These are phyloP conservation scores for Macrobrachium rosenbergii DNA, from an alignment of 1,140 invertebrate species.

Conservation along the genomic window DNA sequence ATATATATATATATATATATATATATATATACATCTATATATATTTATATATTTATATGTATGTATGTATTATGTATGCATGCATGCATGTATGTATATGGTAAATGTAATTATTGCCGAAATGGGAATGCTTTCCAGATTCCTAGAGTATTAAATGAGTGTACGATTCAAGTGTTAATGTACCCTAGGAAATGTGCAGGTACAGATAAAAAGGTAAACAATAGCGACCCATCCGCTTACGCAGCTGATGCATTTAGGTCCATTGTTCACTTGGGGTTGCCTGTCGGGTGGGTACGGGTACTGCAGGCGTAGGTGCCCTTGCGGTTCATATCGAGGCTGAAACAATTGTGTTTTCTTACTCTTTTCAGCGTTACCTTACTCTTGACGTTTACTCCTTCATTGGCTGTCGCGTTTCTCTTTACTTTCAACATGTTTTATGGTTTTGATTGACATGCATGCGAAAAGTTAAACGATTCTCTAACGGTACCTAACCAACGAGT, in stretches of 20 bases:
- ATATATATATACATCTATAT: slow-evolving; percentile 13
- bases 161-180: slow-evolving; percentile 80
- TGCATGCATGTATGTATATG: not conserved
- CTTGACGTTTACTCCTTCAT: too few species aligned
- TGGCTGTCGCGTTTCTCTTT: too few species aligned
- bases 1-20: slow-evolving; percentile 31
- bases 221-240: slow-evolving; percentile 77
- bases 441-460: slow-evolving; percentile 12
- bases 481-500: not conserved
- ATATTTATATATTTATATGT: slow-evolving; percentile 27
- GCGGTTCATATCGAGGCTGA: too few species aligned
- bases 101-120: slow-evolving; percentile 78
- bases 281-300: too few species aligned
- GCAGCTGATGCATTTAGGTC: slow-evolving; percentile 68
- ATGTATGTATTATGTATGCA: not conserved
- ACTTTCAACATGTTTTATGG: too few species aligned
- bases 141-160: slow-evolving; percentile 75
- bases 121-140: too few species aligned
- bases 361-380: too few species aligned
- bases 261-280: too few species aligned
- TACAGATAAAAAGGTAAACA: slow-evolving; percentile 85
- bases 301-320: too few species aligned
- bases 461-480: too few species aligned
- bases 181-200: slow-evolving; percentile 75
- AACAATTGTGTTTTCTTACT: too few species aligned